Base-by-base conservation (phyloP, 2,888 invertebrate genomes). In the Lasiommata megera region DNA sequence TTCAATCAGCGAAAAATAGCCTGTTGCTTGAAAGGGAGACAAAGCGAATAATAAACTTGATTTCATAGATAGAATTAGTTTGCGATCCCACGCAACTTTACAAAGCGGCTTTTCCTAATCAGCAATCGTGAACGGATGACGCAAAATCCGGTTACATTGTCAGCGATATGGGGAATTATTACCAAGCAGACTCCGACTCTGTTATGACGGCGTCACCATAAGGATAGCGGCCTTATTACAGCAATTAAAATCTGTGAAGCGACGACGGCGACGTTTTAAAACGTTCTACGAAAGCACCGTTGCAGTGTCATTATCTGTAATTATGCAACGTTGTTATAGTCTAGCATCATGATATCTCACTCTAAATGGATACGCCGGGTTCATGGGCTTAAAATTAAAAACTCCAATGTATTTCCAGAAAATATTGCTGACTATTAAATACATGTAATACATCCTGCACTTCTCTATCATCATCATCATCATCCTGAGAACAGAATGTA, bases 291-390 rank as follows among this genome's bases (percentile, higher is more conserved):
- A 58, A 61, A 62, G 61, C 67, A 62, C 56, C 56, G 61, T 38
- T 41, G 43, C 59, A 59, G 59, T 70, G 65, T 66, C 69, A 71
- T 72, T 71, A 70, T 73, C 65, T 68, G 47, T 18, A 53, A 60
- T 56, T 56, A 60, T 31, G 41, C 37, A 29, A 53, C 60, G 52
- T 60, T 67, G 57, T 64, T 63, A 61, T 64, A 59, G 29, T 61
- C 54, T 59, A 64, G 62, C 58, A 54, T 60, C 47, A 60, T n/a
- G n/a, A n/a, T 55, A 60, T 61, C 53, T 60, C 28, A 37, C 56
- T 41, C 16, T 46, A 12, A 54, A 47, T 53, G 40, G 28, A 3
- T 34, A 31, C 43, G 23, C 23, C 3, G 23, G 23, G 2, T 23
- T 23, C n/a, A n/a, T n/a, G n/a, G n/a, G n/a, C n/a, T 23, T 23